Conservation (phyloP, 2,797 vertebrate genomes). For the Arrhamphus sclerolepis region DNA sequence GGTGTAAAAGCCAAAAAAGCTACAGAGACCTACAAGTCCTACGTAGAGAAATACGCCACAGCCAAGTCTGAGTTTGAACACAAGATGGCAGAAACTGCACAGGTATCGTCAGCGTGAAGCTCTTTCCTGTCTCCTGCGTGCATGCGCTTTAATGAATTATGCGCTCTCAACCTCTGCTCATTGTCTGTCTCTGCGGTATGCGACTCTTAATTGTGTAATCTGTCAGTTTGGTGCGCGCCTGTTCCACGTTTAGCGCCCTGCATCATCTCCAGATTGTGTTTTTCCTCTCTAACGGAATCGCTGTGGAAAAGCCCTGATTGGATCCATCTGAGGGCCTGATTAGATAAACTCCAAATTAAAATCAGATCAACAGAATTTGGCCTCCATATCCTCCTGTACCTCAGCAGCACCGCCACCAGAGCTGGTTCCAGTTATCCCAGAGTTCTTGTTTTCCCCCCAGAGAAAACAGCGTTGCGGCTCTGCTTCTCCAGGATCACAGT, state of each 20-base stretch:
- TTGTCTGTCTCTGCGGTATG: slow-evolving; percentile 35
- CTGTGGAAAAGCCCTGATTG: slow-evolving; percentile 68
- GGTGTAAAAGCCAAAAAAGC: slow-evolving; percentile 97
- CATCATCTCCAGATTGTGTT: slow-evolving; percentile 73
- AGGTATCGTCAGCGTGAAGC: slow-evolving; percentile 76
- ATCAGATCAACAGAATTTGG: slow-evolving; percentile 72
- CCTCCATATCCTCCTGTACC: slow-evolving; percentile 56
- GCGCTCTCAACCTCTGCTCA: slow-evolving; percentile 12
- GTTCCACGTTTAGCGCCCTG: slow-evolving; percentile 38
- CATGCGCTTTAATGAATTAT: slow-evolving; percentile 5
- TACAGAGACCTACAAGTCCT: slow-evolving; percentile 93
- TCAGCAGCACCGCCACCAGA: slow-evolving; percentile 57
- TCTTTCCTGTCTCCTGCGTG: not conserved
- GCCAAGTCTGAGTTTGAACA: slow-evolving; percentile 96
- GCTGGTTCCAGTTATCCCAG: slow-evolving; percentile 65
- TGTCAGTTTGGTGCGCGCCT: slow-evolving; percentile 17
- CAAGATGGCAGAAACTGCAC: slow-evolving; percentile 96
- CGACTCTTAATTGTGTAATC: slow-evolving; percentile 47
- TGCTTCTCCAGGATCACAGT: slow-evolving; percentile 58
- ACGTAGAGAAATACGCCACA: slow-evolving; percentile 93
- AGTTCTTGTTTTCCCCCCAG: slow-evolving; percentile 22
- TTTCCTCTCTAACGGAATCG: slow-evolving; percentile 66
- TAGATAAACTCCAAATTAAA: slow-evolving; percentile 79
- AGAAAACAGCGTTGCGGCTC: slow-evolving; percentile 52
- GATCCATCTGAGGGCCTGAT: slow-evolving; percentile 76